phyloP scores from a whole-genome alignment of 2,113 vertebrate species.

The Galemys pyrenaicus region DNA sequence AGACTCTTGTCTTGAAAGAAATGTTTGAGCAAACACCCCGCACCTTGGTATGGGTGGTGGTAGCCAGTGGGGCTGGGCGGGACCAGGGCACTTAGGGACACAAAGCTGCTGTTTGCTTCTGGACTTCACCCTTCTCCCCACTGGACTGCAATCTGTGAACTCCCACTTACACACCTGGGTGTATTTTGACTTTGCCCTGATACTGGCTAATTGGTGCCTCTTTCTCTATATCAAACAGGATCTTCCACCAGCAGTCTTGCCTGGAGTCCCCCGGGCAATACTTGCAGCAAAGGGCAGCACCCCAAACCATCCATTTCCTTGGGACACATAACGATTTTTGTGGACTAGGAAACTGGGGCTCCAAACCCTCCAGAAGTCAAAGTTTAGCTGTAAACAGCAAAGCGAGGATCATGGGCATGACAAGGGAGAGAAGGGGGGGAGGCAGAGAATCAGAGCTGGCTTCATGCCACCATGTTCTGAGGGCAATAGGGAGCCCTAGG shows the following conservation, averaged over 20 bases:
- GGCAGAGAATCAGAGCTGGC: neutral
- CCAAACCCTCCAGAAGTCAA: neutral
- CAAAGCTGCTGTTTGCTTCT: slow-evolving; percentile 7
- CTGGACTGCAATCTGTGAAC: neutral
- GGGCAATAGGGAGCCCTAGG: neutral
- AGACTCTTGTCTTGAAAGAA: slow-evolving; percentile 45
- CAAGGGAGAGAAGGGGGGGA: neutral
- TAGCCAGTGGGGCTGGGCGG: neutral
- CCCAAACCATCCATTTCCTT: neutral
- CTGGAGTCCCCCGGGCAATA: too few species aligned
- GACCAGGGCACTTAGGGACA: neutral
- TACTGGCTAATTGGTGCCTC: neutral
- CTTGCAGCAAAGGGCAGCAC: too few species aligned
- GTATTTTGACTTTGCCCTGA: neutral
- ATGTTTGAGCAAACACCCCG: slow-evolving; percentile 60
- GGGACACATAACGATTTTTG: neutral
- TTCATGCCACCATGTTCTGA: neutral
- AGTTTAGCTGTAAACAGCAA: neutral
- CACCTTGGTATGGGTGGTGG: neutral
- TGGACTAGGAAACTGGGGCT: neutral
- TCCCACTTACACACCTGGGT: neutral
- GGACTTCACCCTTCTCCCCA: neutral
- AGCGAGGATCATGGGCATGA: too few species aligned
- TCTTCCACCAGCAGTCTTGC: neutral
- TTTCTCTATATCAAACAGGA: neutral